phyloP scores from a whole-genome alignment of 2,888 invertebrate species.

The Brassicogethes aeneus region DNA sequence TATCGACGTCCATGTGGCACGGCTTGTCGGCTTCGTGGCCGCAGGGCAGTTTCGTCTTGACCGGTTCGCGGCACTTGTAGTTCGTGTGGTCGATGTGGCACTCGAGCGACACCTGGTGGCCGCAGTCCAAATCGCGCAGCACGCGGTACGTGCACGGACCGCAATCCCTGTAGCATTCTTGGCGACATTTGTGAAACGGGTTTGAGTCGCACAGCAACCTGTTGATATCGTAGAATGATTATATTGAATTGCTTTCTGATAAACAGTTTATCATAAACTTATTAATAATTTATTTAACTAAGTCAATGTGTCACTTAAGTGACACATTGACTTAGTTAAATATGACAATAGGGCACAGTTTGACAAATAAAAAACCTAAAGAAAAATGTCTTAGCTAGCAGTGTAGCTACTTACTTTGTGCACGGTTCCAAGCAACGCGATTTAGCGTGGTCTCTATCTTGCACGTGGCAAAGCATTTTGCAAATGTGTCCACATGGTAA shows the following conservation, averaged over 20 bases:
- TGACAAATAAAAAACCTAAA: too few relatives aligned
- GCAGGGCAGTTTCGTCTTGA: conserved; percentile 29
- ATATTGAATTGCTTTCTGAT: too few relatives aligned
- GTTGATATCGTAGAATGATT: too few relatives aligned
- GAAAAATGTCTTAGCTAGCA: too few relatives aligned
- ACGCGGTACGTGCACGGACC: conserved; percentile 41
- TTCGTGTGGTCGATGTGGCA: conserved; percentile 43
- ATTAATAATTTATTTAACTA: too few relatives aligned
- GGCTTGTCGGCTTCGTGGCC: conserved; percentile 39
- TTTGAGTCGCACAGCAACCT: conserved; percentile 44
- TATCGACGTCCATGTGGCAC: conserved; percentile 36
- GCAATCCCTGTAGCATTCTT: conserved; percentile 43
- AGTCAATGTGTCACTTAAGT: too few relatives aligned
- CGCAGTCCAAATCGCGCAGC: conserved; percentile 42
- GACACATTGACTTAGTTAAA: too few relatives aligned
- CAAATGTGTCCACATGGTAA: conserved; percentile 55
- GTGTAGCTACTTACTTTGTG: conserved; percentile 41
- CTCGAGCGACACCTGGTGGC: conserved; percentile 39
- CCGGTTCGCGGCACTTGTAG: conserved; percentile 25
- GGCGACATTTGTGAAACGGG: conserved; percentile 44
- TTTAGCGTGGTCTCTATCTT: conserved; percentile 45
- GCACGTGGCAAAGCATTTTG: conserved; percentile 49
- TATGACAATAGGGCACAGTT: too few relatives aligned
- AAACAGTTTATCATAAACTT: too few relatives aligned
- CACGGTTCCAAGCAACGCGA: conserved; percentile 45